phyloP scores from a whole-genome alignment of 1,140 invertebrate species.

The Pachypeltis micranthus region DNA sequence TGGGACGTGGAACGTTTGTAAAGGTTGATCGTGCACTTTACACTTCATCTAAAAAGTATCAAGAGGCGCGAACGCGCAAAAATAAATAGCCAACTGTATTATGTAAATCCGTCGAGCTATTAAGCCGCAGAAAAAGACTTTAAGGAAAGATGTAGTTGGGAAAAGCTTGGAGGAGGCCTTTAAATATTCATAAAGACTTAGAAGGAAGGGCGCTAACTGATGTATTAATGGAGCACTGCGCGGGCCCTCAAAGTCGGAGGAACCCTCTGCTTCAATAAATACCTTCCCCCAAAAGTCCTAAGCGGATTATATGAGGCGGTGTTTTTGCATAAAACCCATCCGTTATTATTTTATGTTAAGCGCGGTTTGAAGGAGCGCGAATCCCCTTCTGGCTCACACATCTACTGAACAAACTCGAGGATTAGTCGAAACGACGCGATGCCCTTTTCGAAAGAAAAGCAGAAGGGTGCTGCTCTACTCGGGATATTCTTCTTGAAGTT shows the following conservation, averaged over 20 bases:
- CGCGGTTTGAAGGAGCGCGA: neutral
- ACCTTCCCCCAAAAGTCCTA: neutral
- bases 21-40: too few species aligned
- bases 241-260: too few species aligned
- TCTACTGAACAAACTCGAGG: neutral
- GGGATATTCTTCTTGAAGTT: too few species aligned
- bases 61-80: too few species aligned
- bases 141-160: constrained; percentile 10
- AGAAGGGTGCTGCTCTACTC: too few species aligned
- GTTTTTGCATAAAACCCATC: constrained; percentile 8
- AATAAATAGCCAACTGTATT: too few species aligned
- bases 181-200: constrained; percentile 10
- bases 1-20: too few species aligned
- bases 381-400: neutral
- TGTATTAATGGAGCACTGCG: neutral
- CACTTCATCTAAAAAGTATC: too few species aligned
- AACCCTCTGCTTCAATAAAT: constrained; percentile 8
- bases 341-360: constrained; percentile 8
- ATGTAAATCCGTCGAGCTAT: constrained; percentile 4
- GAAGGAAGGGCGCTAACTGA: constrained; percentile 1
- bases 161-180: neutral
- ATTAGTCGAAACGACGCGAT: too few species aligned
- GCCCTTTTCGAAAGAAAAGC: too few species aligned
- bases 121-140: neutral
- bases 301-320: constrained; percentile 9